These are phyloP conservation scores for Tolmerus cingulatus DNA, from an alignment of 2,888 invertebrate species.

Conservation along the genomic window DNA sequence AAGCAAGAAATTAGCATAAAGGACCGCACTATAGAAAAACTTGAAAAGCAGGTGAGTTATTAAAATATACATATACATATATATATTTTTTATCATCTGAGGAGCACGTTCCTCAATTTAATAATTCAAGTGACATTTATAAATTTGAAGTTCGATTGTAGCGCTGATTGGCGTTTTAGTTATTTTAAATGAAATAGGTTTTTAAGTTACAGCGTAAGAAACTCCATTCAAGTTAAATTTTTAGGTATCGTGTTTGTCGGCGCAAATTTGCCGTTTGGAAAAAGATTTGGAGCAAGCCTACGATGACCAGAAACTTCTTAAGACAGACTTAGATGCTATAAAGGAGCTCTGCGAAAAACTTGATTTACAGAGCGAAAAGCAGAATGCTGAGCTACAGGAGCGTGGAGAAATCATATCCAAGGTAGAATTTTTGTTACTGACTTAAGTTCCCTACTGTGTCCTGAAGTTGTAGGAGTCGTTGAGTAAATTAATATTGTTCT, in stretches of 20 bases:
- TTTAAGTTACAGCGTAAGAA: not conserved
- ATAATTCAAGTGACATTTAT: not conserved
- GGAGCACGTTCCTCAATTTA: not conserved
- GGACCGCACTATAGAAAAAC: constrained; percentile 66
- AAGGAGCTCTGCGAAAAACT: constrained; percentile 71
- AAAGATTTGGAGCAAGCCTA: constrained; percentile 70
- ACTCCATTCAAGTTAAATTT: constrained; percentile 1
- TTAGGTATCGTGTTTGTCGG: constrained; percentile 63
- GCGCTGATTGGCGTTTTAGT: not conserved
- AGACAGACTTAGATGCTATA: constrained; percentile 69
- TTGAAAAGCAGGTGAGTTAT: constrained; percentile 67
- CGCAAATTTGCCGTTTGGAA: constrained; percentile 71
- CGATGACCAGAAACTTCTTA: constrained; percentile 68
- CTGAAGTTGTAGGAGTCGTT: not conserved
- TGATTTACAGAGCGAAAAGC: constrained; percentile 73
- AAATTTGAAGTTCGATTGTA: not conserved
- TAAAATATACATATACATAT: too few species aligned
- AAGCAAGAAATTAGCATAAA: constrained; percentile 71
- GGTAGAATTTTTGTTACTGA: constrained; percentile 55
- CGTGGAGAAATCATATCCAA: constrained; percentile 63
- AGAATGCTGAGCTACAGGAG: constrained; percentile 67
- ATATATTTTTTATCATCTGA: not conserved
- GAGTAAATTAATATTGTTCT: not conserved
- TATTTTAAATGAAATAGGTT: not conserved
- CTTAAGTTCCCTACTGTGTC: not conserved